Base-by-base conservation (phyloP, 2,113 vertebrate genomes). In the Seriola aureovittata region DNA sequence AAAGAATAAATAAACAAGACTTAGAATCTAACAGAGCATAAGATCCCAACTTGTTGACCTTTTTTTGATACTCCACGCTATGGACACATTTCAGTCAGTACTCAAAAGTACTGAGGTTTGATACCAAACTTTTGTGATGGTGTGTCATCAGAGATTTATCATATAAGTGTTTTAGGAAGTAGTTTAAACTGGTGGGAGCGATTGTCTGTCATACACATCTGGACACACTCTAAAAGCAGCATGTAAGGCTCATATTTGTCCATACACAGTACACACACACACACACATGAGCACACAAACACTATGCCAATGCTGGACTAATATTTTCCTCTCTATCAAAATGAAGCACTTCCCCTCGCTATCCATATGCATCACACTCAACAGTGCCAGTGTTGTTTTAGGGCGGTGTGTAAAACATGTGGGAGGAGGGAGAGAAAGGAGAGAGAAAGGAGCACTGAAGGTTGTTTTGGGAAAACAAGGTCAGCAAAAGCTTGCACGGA, bases 251-350 rank as follows among this genome's bases (percentile, higher is more conserved):
- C 32, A 14, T 50, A 42, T 81, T 84, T 77, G 42, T 83, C 52
- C 70, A 68, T 36, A 65, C 46, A 63, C 8, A 65, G 14, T n/a
- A 21, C n/a, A 75, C 6, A 66, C 19, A 55, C 32, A 48, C 67
- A 57, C 71, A 34, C 75, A 59, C 36, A 66, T 29, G 54, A 19
- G 68, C 34, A 36, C 58, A 80, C 66, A 85, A 73, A 92, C 75
- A 88, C 76, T 59, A 71, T 79, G 72, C 67, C 42, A 17, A 62
- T 79, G 48, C 58, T 82, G 70, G 67, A 82, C 69, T 81, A 91
- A 91, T 90, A 91, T 89, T 89, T 92, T 83, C 71, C 81, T 90
- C 86, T 88, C 82, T 75, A 85, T 84, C 84, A 80, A 81, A 65
- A 87, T 83, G 69, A 76, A 72, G 67, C 66, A 84, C 75, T 80